Evolutionary conservation across 2,888 invertebrate genomes (phyloP).

Genomic region (Hypercompe scribonia): DNA sequence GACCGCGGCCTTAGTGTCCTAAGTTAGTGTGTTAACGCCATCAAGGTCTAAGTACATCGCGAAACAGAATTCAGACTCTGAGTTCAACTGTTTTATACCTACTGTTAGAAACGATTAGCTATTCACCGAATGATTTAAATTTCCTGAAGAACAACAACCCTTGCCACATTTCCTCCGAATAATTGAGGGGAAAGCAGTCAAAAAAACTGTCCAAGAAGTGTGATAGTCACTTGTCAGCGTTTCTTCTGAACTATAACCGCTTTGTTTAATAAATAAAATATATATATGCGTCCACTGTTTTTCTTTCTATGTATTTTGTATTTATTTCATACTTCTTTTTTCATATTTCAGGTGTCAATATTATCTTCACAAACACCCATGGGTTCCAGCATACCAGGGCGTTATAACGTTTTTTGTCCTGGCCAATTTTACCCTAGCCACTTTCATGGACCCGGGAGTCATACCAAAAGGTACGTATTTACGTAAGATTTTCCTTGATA

Average conservation of each 20-base stretch:
- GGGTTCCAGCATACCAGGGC: constrained; percentile 97
- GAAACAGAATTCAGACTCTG: too few relatives aligned
- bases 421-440: constrained; percentile 99
- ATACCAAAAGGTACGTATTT: constrained; percentile 95
- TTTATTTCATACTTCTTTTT: background rate
- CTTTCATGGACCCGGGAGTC: constrained; percentile 99
- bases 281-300: too few relatives aligned
- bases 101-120: background rate
- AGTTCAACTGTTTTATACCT: background rate
- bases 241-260: too few relatives aligned
- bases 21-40: background rate
- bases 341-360: constrained; percentile 92
- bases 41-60: background rate
- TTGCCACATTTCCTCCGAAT: too few relatives aligned
- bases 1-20: too few relatives aligned
- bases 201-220: too few relatives aligned
- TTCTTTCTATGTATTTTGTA: background rate
- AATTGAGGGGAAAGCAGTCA: too few relatives aligned
- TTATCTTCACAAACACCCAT: constrained; percentile 93
- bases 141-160: too few relatives aligned
- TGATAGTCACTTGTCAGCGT: too few relatives aligned
- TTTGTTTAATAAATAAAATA: too few relatives aligned
- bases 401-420: constrained; percentile 98
- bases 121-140: background rate
- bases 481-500: background rate